Evolutionary conservation across 2,113 vertebrate species (phyloP).

Genomic region (Anser cygnoides): DNA sequence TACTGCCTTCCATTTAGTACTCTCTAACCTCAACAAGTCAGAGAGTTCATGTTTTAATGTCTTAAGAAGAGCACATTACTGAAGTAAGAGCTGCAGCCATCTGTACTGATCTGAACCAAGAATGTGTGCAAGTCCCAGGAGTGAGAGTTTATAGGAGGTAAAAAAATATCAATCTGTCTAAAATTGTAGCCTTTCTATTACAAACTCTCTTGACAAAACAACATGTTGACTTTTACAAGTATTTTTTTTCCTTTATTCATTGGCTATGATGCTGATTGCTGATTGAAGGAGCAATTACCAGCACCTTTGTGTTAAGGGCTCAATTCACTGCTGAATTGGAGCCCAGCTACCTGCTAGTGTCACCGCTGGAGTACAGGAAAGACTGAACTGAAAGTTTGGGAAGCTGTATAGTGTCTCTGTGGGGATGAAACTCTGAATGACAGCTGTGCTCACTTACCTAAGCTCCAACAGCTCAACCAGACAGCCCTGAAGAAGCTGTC

Average conservation of each 20-base stretch:
- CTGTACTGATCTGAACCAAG: background rate
- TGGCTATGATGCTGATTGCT: background rate
- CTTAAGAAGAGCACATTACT: background rate
- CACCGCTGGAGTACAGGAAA: background rate
- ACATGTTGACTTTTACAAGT: background rate
- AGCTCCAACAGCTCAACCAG: background rate
- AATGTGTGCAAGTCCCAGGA: accelerated
- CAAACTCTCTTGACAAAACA: background rate
- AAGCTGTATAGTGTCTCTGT: background rate
- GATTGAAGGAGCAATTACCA: background rate
- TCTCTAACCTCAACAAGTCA: background rate
- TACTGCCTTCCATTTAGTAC: background rate
- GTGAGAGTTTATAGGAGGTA: background rate
- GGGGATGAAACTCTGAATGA: background rate
- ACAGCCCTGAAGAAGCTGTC: background rate
- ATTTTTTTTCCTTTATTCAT: accelerated
- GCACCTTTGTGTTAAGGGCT: background rate
- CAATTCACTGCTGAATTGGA: background rate
- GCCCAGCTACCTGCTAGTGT: background rate
- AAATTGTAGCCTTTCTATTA: background rate
- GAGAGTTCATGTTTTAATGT: background rate
- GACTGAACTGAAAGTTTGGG: background rate
- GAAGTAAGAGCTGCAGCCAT: background rate
- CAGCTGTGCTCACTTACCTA: background rate
- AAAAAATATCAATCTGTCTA: background rate